Evolutionary conservation across 2,888 invertebrate genomes (phyloP).

Genomic region (Melieria omissa): DNA sequence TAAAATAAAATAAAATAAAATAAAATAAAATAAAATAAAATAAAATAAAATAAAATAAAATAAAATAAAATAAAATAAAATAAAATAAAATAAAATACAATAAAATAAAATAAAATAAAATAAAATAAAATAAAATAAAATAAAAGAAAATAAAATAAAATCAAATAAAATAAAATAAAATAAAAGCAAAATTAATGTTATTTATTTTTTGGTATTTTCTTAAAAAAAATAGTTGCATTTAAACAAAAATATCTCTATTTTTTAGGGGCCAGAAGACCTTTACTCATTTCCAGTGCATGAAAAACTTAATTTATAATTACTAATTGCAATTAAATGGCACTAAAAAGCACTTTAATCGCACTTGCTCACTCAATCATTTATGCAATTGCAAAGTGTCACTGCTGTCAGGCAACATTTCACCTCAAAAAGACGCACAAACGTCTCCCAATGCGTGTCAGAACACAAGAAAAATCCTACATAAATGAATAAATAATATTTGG

Average conservation of each 20-base stretch:
- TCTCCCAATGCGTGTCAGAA: neutral
- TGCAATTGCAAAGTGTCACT: too few species aligned
- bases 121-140: too few species aligned
- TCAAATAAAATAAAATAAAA: neutral
- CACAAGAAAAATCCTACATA: neutral
- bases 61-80: neutral
- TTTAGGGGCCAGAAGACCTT: neutral
- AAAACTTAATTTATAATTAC: constrained; percentile 1
- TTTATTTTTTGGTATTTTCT: neutral
- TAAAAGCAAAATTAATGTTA: neutral
- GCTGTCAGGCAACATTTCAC: too few species aligned
- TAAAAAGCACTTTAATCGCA: neutral
- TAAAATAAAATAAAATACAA: too few species aligned
- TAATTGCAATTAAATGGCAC: neutral
- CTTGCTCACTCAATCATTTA: too few species aligned
- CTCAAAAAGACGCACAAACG: neutral
- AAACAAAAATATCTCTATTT: neutral
- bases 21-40: neutral
- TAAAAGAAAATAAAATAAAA: neutral
- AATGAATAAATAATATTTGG: constrained; percentile 2
- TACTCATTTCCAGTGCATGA: neutral
- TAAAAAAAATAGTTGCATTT: constrained; percentile 10
- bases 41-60: constrained; percentile 8
- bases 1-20: constrained; percentile 7
- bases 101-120: too few species aligned